Conservation (phyloP, 2,113 vertebrate genomes). For the Nibea coibor region DNA sequence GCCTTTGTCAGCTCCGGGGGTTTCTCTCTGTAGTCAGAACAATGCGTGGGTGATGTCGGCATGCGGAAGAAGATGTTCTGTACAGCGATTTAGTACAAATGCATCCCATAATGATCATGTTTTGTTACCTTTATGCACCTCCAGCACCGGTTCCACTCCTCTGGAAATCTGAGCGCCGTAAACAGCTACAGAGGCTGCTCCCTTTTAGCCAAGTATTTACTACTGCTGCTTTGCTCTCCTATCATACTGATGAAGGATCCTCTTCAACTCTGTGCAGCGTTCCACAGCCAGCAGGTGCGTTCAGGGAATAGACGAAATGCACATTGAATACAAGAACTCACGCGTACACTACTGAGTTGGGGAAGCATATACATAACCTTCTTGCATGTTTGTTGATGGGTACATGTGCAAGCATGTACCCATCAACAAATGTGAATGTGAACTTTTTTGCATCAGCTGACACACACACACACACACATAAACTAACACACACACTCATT, state of each 20-base stretch:
- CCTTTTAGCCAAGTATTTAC: slow-evolving; percentile 78
- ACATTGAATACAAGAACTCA: slow-evolving; percentile 37
- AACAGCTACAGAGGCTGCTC: slow-evolving; percentile 74
- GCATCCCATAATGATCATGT: slow-evolving; percentile 86
- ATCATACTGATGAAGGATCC: slow-evolving; percentile 47
- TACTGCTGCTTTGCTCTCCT: slow-evolving; percentile 64
- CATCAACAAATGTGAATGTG: slow-evolving; percentile 27
- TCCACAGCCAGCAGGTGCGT: slow-evolving; percentile 69
- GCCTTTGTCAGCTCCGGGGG: slow-evolving; percentile 84
- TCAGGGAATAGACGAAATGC: slow-evolving; percentile 48
- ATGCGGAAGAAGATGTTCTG: slow-evolving; percentile 81
- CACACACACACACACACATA: slow-evolving; percentile 31
- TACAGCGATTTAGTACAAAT: slow-evolving; percentile 86
- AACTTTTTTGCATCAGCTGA: slow-evolving; percentile 35
- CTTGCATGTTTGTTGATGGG: slow-evolving; percentile 25
- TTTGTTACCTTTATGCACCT: slow-evolving; percentile 83
- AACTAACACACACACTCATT: slow-evolving; percentile 33
- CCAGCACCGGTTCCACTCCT: slow-evolving; percentile 70
- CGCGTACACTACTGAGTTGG: slow-evolving; percentile 21
- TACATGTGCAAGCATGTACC: slow-evolving; percentile 35
- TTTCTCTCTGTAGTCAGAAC: slow-evolving; percentile 84
- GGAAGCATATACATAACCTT: slow-evolving; percentile 16
- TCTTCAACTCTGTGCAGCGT: slow-evolving; percentile 67
- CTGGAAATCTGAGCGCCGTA: slow-evolving; percentile 67
- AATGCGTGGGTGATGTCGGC: slow-evolving; percentile 84